Percentiles rank a stretch among this genome's conserved stretches.
These are phyloP conservation scores for Antheraea pernyi DNA, from an alignment of 1,140 invertebrate species.

Conservation along the genomic window DNA sequence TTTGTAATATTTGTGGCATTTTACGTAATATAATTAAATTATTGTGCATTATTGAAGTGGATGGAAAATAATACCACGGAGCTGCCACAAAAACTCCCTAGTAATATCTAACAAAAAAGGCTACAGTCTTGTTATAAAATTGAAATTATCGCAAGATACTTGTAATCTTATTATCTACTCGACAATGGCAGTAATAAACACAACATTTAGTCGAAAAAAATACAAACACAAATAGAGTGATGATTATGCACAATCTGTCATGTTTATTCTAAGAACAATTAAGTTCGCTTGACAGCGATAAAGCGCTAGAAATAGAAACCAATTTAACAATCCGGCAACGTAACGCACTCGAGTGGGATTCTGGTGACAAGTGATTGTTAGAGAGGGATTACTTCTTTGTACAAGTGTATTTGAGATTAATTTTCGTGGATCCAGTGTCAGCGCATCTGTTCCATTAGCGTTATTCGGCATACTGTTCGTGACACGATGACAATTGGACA, in stretches of 20 bases:
- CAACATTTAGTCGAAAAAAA: not conserved
- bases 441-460: conserved; percentile 60
- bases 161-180: too few relatives aligned
- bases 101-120: too few relatives aligned
- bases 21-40: too few relatives aligned
- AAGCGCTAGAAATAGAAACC: conserved; percentile 4
- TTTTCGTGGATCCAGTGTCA: conserved; percentile 47
- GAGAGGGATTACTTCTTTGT: conserved; percentile 48
- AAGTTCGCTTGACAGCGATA: not conserved
- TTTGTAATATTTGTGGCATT: too few relatives aligned
- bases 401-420: conserved; percentile 56
- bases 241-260: too few relatives aligned
- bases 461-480: conserved; percentile 4
- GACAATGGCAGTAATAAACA: too few relatives aligned
- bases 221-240: not conserved
- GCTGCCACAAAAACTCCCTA: too few relatives aligned
- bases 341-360: conserved; percentile 47
- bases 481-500: not conserved
- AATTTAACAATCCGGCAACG: conserved; percentile 10
- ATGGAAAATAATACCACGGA: too few relatives aligned
- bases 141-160: too few relatives aligned
- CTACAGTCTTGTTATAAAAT: too few relatives aligned
- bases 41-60: too few relatives aligned
- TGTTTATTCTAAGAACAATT: too few relatives aligned
- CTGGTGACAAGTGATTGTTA: conserved; percentile 63